Evolutionary conservation across 2,113 vertebrate genomes (phyloP), one percentile per base, ranked within the genome.

Genomic region (Oxyruncus cristatus): DNA sequence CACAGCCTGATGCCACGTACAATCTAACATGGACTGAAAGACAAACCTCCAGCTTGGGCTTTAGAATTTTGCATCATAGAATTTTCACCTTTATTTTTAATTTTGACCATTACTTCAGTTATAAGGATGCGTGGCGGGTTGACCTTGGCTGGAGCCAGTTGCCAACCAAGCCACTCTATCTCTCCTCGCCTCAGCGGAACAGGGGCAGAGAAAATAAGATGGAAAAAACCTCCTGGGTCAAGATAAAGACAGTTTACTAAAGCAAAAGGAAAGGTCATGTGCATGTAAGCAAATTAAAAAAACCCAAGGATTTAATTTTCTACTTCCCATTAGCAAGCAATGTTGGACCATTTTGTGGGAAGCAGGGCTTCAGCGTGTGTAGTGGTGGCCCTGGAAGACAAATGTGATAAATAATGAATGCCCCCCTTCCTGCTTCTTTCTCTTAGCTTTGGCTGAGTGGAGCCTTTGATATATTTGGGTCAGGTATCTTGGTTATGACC

Each of bases 1-100:
- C 49, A 47, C 30, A 42, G 41, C 49, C 53, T 47, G 49, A 49
- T 66, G 46, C 28, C 37, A n/a, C 0, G 0, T 78, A n/a, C 0
- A 0, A 37, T 83, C 26, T 72, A 76, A 53, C 18, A 6, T 32
- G 52, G 52, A 58, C 79, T 71, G 66, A 52, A 78, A 89, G n/a
- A 72, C 14, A 33, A 88, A 16, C 32, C 37, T 85, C 7, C 46
- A 35, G 70, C 27, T 66, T 5, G 8, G 4, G 32, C 44, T 78
- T 78, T 76, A 68, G 55, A 79, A 72, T 46, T 72, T 46, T 63
- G 4, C 2, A 0, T 75, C 67, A 22, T 3, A 67, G 32, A 71
- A 72, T 83, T 92, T 67, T 62, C 78, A 91, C 10, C 9, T 87
- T 73, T 86, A 10, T 65, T 82, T 91, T 88, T 55, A 55, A 27